These are phyloP conservation scores for Drosophila tripunctata DNA, from an alignment of 2,888 invertebrate genomes.

Conservation along the genomic window DNA sequence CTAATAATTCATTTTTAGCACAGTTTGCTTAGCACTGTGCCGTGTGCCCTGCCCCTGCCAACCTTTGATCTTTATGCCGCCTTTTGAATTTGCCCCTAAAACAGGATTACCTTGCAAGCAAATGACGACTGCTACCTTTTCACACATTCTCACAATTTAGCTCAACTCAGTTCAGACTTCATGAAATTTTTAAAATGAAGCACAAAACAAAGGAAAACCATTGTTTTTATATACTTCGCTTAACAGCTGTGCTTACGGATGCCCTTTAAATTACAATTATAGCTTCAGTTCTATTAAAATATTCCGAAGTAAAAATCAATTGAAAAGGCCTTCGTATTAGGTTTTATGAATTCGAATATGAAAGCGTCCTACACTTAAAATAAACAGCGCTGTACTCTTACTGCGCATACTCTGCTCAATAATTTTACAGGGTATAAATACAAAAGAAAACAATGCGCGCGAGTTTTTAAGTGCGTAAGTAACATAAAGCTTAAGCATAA, in stretches of 20 bases:
- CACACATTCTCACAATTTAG: constrained; percentile 42
- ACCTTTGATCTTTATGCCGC: constrained; percentile 44
- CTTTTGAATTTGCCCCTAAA: constrained; percentile 35
- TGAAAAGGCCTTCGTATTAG: neutral
- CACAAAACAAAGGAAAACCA: constrained; percentile 46
- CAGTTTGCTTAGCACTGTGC: constrained; percentile 59
- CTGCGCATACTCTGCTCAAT: neutral
- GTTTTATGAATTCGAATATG: no score
- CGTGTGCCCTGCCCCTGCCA: neutral
- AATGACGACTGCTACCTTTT: constrained; percentile 49
- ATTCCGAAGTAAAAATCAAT: neutral
- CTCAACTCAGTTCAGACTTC: constrained; percentile 48
- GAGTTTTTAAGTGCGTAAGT: constrained; percentile 51
- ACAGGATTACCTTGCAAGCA: constrained; percentile 58
- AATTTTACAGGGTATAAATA: constrained; percentile 8
- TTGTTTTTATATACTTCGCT: neutral
- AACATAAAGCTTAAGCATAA: constrained; percentile 71
- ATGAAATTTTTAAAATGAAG: constrained; percentile 63
- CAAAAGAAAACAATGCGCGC: constrained; percentile 47
- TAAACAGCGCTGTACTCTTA: no score
- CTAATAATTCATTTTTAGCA: constrained; percentile 80
- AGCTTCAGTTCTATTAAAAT: neutral
- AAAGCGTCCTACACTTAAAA: no score
- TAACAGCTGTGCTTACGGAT: neutral
- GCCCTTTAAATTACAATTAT: neutral